Evolutionary conservation across 92 coral and sea anemone genomes (phyloP), one percentile per base, ranked within the genome.

Genomic region (Micromussa lordhowensis): DNA sequence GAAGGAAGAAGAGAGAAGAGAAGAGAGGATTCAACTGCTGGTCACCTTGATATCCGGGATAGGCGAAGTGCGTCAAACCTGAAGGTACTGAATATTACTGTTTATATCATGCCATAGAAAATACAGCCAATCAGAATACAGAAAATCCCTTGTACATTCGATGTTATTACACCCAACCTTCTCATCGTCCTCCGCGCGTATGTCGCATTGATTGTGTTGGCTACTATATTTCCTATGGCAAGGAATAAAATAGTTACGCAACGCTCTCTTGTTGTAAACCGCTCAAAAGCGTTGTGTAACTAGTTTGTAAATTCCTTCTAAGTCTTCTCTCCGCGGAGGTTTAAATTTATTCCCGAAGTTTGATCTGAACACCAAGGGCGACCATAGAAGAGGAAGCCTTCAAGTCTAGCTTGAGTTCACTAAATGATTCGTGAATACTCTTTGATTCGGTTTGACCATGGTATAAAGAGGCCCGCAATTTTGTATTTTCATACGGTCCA

Each of bases 1-100:
- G 61, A 84, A n/a, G 63, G 29, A 48, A 51, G 74, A n/a, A 53
- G 68, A 29, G 79, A 83, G 61, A 79, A 79, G 34, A 80, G 30
- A 28, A 44, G 79, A 77, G 17, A 54, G 21, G 81, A 48, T 49
- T 26, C 64, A 48, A n/a, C 24, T 54, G 34, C 8, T 29, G 26
- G 40, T 77, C 32, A 74, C 30, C 7, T 48, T 69, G 86, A 69
- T 22, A 29, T 69, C 30, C 64, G 14, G 4, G 66, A 10, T 31
- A 28, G 31, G n/a, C 34, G 66, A 66, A 29, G 66, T 68, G 48
- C 29, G 29, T 30, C 77, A 30, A 82, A 78, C 70, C 78, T 48
- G 13, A 30, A 69, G 66, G 86, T 82, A 69, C 10, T 16, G 51
- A 51, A 18, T 34, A 5, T 72, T 72, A 31, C 51, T 72, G 77